Conservation (phyloP, 2,797 vertebrate genomes). For the Malurus splendens region DNA sequence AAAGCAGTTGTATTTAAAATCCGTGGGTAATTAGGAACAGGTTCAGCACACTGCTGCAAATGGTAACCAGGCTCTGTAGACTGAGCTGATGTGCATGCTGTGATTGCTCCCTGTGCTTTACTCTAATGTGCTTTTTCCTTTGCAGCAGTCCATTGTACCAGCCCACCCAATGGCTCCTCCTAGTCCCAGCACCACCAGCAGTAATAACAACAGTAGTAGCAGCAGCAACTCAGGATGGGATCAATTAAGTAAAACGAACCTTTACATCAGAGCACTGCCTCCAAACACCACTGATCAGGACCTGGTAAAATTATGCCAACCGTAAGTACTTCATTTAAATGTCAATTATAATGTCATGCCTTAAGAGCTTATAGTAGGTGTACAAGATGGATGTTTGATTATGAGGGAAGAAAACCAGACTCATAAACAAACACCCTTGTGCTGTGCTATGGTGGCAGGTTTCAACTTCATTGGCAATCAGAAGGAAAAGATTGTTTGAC, state of each 20-base stretch:
- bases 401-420: background rate
- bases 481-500: background rate
- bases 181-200: slow-evolving; percentile 94
- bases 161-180: slow-evolving; percentile 95
- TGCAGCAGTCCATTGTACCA: slow-evolving; percentile 84
- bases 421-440: fast-evolving
- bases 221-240: slow-evolving; percentile 94
- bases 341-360: background rate
- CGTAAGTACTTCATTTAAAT: slow-evolving; percentile 81
- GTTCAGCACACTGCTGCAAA: background rate
- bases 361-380: background rate
- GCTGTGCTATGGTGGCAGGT: background rate
- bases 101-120: background rate
- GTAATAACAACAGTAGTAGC: slow-evolving; percentile 94
- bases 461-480: background rate
- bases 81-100: background rate
- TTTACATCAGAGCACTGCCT: slow-evolving; percentile 95
- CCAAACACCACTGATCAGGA: slow-evolving; percentile 96
- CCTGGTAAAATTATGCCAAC: slow-evolving; percentile 97
- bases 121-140: slow-evolving; percentile 50
- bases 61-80: background rate
- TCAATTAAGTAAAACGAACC: slow-evolving; percentile 98
- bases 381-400: background rate
- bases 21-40: background rate
- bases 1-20: background rate